Conservation (phyloP, 2,113 vertebrate genomes). For the crab-eating macaque (Macaca fascicularis) region DNA sequence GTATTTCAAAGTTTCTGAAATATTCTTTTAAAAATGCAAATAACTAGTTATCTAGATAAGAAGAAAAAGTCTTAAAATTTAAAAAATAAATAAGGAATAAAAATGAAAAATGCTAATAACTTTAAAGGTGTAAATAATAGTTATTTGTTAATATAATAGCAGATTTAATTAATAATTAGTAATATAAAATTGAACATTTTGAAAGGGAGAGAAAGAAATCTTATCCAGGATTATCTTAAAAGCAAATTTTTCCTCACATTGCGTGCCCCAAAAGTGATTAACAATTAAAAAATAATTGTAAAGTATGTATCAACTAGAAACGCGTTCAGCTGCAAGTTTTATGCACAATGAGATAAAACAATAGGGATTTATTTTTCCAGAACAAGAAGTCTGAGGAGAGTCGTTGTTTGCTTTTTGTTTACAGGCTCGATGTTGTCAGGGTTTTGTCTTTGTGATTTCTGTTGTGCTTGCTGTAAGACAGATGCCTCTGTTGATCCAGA, state of each 20-base stretch:
- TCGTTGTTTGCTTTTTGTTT: background rate
- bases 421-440: background rate
- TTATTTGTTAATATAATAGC: background rate
- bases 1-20: background rate
- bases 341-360: background rate
- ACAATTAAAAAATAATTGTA: background rate
- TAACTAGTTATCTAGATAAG: background rate
- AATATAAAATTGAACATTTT: background rate
- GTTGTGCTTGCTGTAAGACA: background rate
- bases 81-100: no score
- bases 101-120: no score
- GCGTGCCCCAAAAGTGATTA: background rate
- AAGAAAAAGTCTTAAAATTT: background rate
- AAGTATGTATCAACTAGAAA: background rate
- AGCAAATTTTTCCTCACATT: background rate
- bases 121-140: no score
- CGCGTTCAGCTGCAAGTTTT: background rate
- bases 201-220: background rate
- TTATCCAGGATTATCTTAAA: slow-evolving; percentile 5
- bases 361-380: background rate
- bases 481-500: background rate
- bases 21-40: background rate
- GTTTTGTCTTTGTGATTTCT: background rate
- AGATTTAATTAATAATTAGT: slow-evolving; percentile 37
- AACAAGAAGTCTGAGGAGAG: background rate